Conservation (phyloP, 2,113 vertebrate species). For the Ranitomeya variabilis region DNA sequence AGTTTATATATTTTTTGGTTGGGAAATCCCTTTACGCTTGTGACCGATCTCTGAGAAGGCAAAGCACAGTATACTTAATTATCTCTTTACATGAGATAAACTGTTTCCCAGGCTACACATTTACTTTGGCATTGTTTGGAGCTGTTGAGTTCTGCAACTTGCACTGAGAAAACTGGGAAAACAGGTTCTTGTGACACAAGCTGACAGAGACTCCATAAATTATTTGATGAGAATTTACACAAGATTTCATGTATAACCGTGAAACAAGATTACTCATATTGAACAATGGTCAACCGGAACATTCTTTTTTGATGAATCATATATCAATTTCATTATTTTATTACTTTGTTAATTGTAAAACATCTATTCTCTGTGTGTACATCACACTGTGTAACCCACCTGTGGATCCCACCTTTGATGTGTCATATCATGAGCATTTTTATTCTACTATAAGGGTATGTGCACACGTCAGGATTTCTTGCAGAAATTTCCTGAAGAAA, state of each 20-base stretch:
- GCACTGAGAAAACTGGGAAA: not conserved
- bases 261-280: not conserved
- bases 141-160: not conserved
- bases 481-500: too few relatives aligned
- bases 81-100: not conserved
- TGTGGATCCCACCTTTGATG: not conserved
- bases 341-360: not conserved
- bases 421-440: constrained; percentile 3
- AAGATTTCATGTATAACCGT: not conserved
- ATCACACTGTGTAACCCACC: not conserved
- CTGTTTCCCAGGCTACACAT: constrained; percentile 24
- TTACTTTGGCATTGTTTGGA: constrained; percentile 12
- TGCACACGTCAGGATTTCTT: too few relatives aligned
- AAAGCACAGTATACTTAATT: not conserved
- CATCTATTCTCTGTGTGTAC: too few relatives aligned
- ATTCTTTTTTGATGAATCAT: not conserved
- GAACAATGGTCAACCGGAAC: not conserved
- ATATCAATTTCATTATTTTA: not conserved
- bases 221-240: not conserved
- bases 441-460: too few relatives aligned
- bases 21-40: not conserved
- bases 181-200: constrained; percentile 20
- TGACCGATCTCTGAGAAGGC: not conserved
- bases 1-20: too few relatives aligned
- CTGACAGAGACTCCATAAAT: not conserved